Base-by-base conservation (phyloP, 2,113 vertebrate species). In the Xenopus borealis region DNA sequence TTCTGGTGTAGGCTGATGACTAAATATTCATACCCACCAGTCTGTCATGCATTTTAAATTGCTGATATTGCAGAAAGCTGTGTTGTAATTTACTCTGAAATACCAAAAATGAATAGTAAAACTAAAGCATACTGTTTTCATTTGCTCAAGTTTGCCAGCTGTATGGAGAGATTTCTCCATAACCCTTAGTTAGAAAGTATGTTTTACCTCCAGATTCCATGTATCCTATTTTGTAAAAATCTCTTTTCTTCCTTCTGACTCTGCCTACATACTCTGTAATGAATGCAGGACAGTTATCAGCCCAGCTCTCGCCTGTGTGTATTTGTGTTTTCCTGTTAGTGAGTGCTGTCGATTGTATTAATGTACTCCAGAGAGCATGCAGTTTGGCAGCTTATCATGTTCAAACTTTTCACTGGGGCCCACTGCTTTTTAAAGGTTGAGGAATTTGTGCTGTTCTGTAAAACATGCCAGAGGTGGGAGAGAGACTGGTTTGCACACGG, bases 361-460 rank as follows among this genome's bases (percentile, higher is more conserved):
- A 78, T 81, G 78, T 75, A 53, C 70, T 52, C 66, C 46, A n/a
- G 55, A 74, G 66, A 40, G 63, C 69, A 68, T 75, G 76, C 68
- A 50, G 44, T 72, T 71, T 78, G 75, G 78, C 80, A 75, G 80
- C 75, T 75, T 47, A 58, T 78, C 76, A 72, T 73, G 78, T 65
- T 62, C 17, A 75, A 78, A 75, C 80, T 66, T 74, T 33, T 65
- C 57, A 72, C 59, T 78, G 57, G 52, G 52, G 73, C 72, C 52
- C 44, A 75, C 66, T 67, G 72, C 12, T 66, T 65, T n/a, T 40
- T 55, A 50, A 64, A 11, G 52, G 9, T 50, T 44, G 18, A 62
- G 83, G 80, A 84, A 84, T 79, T 83, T 50, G 78, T 79, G 80
- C 82, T 69, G 81, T 82, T 79, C 63, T 71, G 64, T 59, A 66